These are phyloP conservation scores for Drosophila planitibia DNA, from an alignment of 2,888 invertebrate species.

Conservation along the genomic window DNA sequence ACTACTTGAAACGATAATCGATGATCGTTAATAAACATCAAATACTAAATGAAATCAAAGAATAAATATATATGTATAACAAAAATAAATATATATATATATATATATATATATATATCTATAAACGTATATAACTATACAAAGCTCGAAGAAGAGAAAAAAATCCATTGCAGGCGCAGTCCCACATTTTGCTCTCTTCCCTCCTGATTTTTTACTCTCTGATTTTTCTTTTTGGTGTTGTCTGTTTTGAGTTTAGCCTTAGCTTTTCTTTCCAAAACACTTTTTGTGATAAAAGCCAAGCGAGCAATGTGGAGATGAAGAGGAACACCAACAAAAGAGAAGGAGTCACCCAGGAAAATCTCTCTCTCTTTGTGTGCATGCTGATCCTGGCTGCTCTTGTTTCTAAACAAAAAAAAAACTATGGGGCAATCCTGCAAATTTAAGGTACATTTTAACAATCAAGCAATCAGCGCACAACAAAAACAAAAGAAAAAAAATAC, in stretches of 20 bases:
- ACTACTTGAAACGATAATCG: slow-evolving; percentile 30
- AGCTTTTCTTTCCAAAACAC: slow-evolving; percentile 28
- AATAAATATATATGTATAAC: slow-evolving; percentile 19
- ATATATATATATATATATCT: slow-evolving; percentile 12
- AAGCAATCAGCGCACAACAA: slow-evolving; percentile 30
- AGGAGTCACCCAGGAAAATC: neutral
- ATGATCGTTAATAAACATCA: slow-evolving; percentile 22
- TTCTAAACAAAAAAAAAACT: neutral
- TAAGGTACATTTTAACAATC: slow-evolving; percentile 14
- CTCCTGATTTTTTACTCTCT: slow-evolving; percentile 6
- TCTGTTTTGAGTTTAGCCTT: neutral
- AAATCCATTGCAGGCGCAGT: slow-evolving; percentile 24
- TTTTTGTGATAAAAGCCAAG: slow-evolving; percentile 49
- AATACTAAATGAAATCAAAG: slow-evolving; percentile 34
- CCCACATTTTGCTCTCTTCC: slow-evolving; percentile 5
- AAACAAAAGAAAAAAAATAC: neutral
- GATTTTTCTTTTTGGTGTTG: neutral
- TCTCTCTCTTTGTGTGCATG: neutral
- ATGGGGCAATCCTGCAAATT: slow-evolving; percentile 25
- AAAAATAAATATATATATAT: slow-evolving; percentile 18
- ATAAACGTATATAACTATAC: slow-evolving; percentile 18
- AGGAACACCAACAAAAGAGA: slow-evolving; percentile 4
- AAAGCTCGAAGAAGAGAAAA: neutral
- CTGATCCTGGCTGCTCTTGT: slow-evolving; percentile 1
- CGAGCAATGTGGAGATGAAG: slow-evolving; percentile 2